Base-by-base conservation (phyloP, 2,888 invertebrate genomes). In the Palloptera scutellata region DNA sequence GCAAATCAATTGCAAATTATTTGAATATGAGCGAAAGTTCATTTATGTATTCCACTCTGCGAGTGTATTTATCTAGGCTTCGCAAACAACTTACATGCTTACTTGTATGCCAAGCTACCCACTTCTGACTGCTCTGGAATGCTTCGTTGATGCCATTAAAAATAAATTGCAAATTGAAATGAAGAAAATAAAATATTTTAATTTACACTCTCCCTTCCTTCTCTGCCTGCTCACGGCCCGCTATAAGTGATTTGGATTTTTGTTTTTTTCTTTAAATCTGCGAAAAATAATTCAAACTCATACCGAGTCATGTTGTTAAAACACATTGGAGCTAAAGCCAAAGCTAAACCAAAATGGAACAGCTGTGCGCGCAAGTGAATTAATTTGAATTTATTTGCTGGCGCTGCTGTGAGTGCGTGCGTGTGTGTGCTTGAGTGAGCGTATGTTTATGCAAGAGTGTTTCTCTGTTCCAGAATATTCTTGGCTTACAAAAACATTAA, bases 351-450 rank as follows among this genome's bases (percentile, higher is more conserved):
- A 30, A 30, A 30, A 6, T 30, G 64, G 57, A 80, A 75, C 80
- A 79, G 77, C 80, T 78, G 78, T 75, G 72, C 79, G 76, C 79
- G 63, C 43, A 19, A 79, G 78, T 79, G 78, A 79, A 80, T 79
- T 79, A 79, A 79, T 79, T 79, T 80, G 78, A 78, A 78, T 78
- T 78, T 79, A 55, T 63, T 55, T 55, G 54, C 11, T n/a, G n/a
- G 48, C 48, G 48, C 48, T 30, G 48, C 15, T 15, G 48, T n/a
- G 15, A n/a, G 48, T 11, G 8, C 15, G 48, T 48, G 11, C 11
- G 15, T 48, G 48, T 48, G 48, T 15, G 48, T 15, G 15, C 10
- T 48, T 48, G 48, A 48, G 15, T 48, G 15, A 8, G 48, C 15
- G 15, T 15, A 48, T 48, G 30, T 30, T 2, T 30, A 30, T 30